Evolutionary conservation across 1,140 invertebrate species (phyloP).

Genomic region (Varroa destructor): DNA sequence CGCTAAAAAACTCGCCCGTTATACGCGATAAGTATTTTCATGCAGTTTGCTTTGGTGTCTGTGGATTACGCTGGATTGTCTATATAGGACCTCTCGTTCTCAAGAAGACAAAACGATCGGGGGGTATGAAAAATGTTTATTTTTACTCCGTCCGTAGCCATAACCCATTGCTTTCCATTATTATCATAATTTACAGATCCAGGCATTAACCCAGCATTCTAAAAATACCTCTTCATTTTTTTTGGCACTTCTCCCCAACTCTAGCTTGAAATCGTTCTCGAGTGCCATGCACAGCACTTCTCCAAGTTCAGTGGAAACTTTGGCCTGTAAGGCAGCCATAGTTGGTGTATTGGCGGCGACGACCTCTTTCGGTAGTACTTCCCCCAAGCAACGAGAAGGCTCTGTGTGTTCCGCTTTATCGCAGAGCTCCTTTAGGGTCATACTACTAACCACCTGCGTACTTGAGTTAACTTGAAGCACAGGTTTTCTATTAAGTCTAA

Average conservation of each 20-base stretch:
- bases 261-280: neutral
- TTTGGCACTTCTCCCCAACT: neutral
- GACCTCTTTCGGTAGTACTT: neutral
- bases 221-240: neutral
- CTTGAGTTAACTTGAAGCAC: too few relatives aligned
- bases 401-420: neutral
- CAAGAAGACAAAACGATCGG: too few relatives aligned
- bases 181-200: neutral
- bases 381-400: neutral
- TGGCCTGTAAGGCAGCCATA: neutral
- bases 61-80: too few relatives aligned
- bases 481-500: too few relatives aligned
- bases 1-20: too few relatives aligned
- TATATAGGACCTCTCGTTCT: too few relatives aligned
- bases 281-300: neutral
- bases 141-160: too few relatives aligned
- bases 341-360: neutral
- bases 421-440: conserved; percentile 2
- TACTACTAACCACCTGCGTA: neutral
- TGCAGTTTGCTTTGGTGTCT: too few relatives aligned
- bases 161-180: too few relatives aligned
- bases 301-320: neutral
- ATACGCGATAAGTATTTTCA: too few relatives aligned
- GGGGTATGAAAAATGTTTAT: too few relatives aligned
- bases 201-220: neutral